phyloP scores from a whole-genome alignment of 2,888 invertebrate genomes.

The Alentia gelatinosa region DNA sequence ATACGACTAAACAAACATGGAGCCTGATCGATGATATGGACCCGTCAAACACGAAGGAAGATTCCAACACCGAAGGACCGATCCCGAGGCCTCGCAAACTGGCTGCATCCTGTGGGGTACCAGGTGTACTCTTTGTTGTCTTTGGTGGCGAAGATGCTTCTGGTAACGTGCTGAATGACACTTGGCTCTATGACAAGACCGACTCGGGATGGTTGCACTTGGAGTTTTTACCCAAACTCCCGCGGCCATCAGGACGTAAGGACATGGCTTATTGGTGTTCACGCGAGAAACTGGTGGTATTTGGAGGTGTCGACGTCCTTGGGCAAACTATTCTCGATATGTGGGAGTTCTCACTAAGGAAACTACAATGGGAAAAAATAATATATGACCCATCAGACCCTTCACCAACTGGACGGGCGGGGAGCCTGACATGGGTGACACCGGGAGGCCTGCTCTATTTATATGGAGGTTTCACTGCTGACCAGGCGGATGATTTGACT shows the following conservation, averaged over 20 bases:
- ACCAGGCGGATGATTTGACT: not conserved
- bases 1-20: slow-evolving; percentile 64
- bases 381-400: not conserved
- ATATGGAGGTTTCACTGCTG: slow-evolving; percentile 10
- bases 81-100: slow-evolving; percentile 64
- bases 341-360: slow-evolving; percentile 53
- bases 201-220: slow-evolving; percentile 54
- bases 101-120: slow-evolving; percentile 70
- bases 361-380: slow-evolving; percentile 31
- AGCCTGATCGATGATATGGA: slow-evolving; percentile 36
- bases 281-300: slow-evolving; percentile 30
- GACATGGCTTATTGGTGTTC: slow-evolving; percentile 72
- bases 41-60: not conserved
- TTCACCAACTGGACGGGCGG: not conserved
- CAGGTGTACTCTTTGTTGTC: slow-evolving; percentile 66
- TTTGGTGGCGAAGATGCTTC: slow-evolving; percentile 71
- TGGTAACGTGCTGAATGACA: slow-evolving; percentile 69
- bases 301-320: slow-evolving; percentile 20
- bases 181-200: slow-evolving; percentile 70
- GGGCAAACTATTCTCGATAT: slow-evolving; percentile 30
- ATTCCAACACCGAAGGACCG: not conserved
- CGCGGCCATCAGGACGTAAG: slow-evolving; percentile 65
- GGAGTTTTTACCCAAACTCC: not conserved
- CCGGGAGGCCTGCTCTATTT: not conserved
- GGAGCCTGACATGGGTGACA: not conserved